These are phyloP conservation scores for Zoanthus sociatus DNA, from an alignment of 92 coral and sea anemone genomes.

Conservation along the genomic window DNA sequence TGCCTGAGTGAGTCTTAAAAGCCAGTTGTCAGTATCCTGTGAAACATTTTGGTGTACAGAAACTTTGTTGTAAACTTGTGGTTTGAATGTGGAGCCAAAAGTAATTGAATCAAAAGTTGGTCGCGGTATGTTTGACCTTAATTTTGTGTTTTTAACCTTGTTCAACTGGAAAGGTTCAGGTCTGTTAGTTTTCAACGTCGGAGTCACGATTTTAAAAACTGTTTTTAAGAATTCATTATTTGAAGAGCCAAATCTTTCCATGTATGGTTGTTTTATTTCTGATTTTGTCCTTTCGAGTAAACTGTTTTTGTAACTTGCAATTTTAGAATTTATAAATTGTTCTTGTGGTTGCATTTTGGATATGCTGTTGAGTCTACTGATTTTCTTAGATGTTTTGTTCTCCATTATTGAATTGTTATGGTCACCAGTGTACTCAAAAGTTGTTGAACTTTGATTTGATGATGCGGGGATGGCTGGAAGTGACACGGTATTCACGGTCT, in stretches of 20 bases:
- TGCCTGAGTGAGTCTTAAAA: background rate
- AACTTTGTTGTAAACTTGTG: background rate
- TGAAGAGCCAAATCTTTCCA: background rate
- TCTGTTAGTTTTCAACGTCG: background rate
- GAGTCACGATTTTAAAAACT: constrained; percentile 31
- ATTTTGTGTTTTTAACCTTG: background rate
- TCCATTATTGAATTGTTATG: background rate
- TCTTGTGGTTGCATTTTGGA: background rate
- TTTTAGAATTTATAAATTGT: background rate
- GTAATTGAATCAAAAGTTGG: background rate
- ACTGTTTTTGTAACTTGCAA: background rate
- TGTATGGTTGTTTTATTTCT: background rate
- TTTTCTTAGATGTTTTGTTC: background rate
- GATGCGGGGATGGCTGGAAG: constrained; percentile 72
- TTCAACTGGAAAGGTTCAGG: background rate
- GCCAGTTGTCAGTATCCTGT: background rate
- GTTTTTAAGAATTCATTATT: constrained; percentile 19
- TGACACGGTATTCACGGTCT: constrained; percentile 24
- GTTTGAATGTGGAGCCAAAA: background rate
- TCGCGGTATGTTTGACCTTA: constrained; percentile 26
- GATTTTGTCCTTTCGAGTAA: background rate
- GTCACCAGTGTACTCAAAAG: background rate
- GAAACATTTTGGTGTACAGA: background rate
- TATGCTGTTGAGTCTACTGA: background rate
- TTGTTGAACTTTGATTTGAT: constrained; percentile 19